Evolutionary conservation across 1,140 invertebrate genomes (phyloP).

Genomic region (Argopecten irradians): DNA sequence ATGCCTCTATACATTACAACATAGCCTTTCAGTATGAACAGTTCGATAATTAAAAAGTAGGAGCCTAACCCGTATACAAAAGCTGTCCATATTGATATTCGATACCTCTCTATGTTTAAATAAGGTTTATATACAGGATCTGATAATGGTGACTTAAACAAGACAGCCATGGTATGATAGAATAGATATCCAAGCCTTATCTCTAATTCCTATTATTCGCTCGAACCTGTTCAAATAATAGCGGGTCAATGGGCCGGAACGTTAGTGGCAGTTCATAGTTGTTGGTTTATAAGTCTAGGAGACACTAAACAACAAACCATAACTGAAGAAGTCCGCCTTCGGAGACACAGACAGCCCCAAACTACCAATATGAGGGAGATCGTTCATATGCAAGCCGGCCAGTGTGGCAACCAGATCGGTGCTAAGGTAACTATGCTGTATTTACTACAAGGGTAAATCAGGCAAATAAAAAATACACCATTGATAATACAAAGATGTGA

Average conservation of each 20-base stretch:
- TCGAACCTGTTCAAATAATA: neutral
- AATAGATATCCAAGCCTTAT: neutral
- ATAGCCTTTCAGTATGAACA: neutral
- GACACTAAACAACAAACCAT: neutral
- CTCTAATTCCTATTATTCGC: neutral
- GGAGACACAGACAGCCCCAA: neutral
- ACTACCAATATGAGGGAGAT: constrained; percentile 92
- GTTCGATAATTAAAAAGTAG: neutral
- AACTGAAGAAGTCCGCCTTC: neutral
- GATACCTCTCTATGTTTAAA: neutral
- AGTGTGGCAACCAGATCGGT: constrained; percentile 96
- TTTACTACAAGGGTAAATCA: neutral
- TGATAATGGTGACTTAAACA: neutral
- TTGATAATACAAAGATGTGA: neutral
- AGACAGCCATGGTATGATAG: neutral
- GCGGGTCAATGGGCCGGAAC: neutral
- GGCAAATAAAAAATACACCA: neutral
- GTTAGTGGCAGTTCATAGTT: neutral
- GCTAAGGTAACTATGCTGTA: constrained; percentile 84
- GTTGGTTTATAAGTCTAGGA: neutral
- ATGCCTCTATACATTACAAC: no score
- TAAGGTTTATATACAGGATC: neutral
- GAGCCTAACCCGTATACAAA: neutral
- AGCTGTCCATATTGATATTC: neutral
- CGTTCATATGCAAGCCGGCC: constrained; percentile 93